Conservation (phyloP, 2,797 vertebrate genomes). For the Columba guinea region DNA sequence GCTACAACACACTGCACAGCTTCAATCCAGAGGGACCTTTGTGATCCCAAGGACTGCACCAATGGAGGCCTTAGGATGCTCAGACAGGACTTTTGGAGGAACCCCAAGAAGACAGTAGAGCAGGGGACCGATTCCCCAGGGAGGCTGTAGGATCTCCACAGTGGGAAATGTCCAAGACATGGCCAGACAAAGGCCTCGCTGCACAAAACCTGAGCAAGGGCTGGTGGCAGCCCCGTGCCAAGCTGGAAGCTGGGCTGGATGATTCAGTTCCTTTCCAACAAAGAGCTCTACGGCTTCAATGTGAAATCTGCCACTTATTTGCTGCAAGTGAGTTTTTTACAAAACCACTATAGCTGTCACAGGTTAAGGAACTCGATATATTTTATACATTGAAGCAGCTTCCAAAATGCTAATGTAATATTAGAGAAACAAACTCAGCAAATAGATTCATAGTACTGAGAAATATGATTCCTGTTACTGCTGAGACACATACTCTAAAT, state of each 20-base stretch:
- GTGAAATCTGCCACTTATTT: background rate
- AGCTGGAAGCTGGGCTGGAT: background rate
- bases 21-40: background rate
- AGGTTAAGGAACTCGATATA: background rate
- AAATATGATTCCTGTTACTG: background rate
- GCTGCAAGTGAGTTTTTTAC: background rate
- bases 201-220: background rate
- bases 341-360: background rate
- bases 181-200: background rate
- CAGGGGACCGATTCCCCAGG: background rate
- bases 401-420: background rate
- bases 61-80: background rate
- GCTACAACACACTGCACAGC: background rate
- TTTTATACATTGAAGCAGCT: background rate
- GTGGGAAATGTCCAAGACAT: accelerated
- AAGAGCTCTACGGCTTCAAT: background rate
- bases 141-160: background rate
- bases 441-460: background rate
- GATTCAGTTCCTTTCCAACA: background rate
- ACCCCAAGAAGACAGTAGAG: background rate
- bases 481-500: background rate
- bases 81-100: background rate
- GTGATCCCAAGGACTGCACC: background rate
- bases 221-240: background rate
- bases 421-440: background rate